Evolutionary conservation across 2,113 vertebrate genomes (phyloP), one percentile per base, ranked within the genome.

Genomic region (Nerophis ophidion): DNA sequence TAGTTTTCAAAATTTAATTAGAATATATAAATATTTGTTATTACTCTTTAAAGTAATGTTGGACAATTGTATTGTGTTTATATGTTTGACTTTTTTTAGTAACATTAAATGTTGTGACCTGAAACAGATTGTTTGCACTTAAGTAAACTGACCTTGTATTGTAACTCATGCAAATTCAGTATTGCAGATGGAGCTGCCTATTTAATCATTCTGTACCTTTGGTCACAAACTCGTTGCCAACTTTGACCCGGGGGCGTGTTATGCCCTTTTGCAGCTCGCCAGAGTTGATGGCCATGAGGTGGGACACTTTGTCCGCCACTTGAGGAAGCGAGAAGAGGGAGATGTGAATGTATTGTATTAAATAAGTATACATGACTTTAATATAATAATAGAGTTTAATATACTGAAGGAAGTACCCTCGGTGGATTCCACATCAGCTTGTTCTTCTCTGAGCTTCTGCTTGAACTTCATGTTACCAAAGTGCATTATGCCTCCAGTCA

Each of bases 401-500:
- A 59, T 46, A 48, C 7, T 6, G 5, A 15, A 45, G 57, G 8
- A 48, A 36, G n/a, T 17, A 48, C 8, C 34, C 47, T 13, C 6
- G 0, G 8, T 16, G 0, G n/a, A 12, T 35, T 73, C 76, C 89
- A 93, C 83, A 82, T 97, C 95, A 0, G 93, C 94, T 86, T 98
- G 95, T 80, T 98, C 95, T 42, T 98, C 95, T 2, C 95, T 86
- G 80, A 92, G 94, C 80, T 93, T 98, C 48, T 93, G 95, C 83
- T 96, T 97, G 89, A 97, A 97, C 73, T 96, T 97, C 95, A 98
- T 96, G 88, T 97, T 98, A 67, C 95, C 94, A 0, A 97, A 97
- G 81, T 98, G 95, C 91, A 96, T 94, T 80, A 98, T 94, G 55
- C 94, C 92, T 0, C 94, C 95, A 17, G 95, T 93, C 48, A 96